A percentile compares a stretch with the other conserved stretches of the same genome.
These are phyloP conservation scores for Leptopilina clavipes DNA, from an alignment of 1,140 invertebrate species.

Conservation along the genomic window DNA sequence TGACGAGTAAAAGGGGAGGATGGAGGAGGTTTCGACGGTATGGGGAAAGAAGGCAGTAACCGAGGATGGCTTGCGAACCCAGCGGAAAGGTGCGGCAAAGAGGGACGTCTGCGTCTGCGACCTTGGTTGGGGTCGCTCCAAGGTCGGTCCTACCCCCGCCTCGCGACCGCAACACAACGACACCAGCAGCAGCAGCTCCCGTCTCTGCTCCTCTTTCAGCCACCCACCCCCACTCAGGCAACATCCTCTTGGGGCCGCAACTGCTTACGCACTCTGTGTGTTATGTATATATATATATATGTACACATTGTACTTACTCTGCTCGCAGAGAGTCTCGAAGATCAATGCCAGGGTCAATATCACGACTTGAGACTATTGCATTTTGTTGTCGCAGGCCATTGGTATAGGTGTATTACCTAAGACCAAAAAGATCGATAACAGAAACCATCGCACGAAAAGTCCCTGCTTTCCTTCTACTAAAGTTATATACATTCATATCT, in stretches of 20 bases:
- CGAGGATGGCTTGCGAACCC: slow-evolving; percentile 17
- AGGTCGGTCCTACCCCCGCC: slow-evolving; percentile 62
- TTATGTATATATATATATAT: slow-evolving; percentile 51
- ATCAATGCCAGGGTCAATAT: slow-evolving; percentile 74
- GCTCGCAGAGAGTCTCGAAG: slow-evolving; percentile 42
- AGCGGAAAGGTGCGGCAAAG: slow-evolving; percentile 34
- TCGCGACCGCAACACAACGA: slow-evolving; percentile 29
- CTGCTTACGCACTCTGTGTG: slow-evolving; percentile 55
- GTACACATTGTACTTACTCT: slow-evolving; percentile 43
- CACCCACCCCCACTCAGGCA: slow-evolving; percentile 38
- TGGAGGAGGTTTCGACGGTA: not conserved
- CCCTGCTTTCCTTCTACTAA: too few species aligned
- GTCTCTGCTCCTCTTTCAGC: slow-evolving; percentile 40
- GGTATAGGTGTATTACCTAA: slow-evolving; percentile 39
- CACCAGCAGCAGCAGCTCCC: not conserved
- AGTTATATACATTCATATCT: too few species aligned
- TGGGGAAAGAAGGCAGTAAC: slow-evolving; percentile 28
- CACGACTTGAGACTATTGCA: slow-evolving; percentile 51
- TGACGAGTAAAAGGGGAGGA: slow-evolving; percentile 22
- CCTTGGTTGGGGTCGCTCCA: slow-evolving; percentile 68
- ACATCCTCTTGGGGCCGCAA: slow-evolving; percentile 52
- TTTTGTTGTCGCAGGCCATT: slow-evolving; percentile 48
- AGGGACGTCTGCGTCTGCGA: slow-evolving; percentile 69
- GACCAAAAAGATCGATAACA: not conserved
- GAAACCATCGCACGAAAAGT: not conserved